These are phyloP conservation scores for Tetraodon nigroviridis DNA, from an alignment of 2,113 vertebrate species.

Conservation along the genomic window DNA sequence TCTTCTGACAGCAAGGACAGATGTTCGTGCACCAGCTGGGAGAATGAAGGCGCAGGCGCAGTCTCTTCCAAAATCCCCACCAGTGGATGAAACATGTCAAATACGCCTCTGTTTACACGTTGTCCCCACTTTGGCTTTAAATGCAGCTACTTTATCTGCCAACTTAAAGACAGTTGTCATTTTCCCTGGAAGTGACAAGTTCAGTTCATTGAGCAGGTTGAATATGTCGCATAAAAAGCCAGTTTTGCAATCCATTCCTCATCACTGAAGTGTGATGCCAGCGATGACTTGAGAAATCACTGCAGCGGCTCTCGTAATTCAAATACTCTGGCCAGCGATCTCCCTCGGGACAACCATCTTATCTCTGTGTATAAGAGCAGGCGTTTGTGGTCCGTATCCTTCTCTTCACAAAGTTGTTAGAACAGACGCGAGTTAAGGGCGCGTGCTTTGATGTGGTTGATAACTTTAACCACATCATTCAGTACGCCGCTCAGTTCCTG, in stretches of 20 bases:
- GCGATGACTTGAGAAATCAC: background rate
- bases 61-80: slow-evolving; percentile 6
- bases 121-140: slow-evolving; percentile 17
- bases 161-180: slow-evolving; percentile 25
- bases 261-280: background rate
- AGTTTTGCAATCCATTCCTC: background rate
- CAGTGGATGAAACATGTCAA: slow-evolving; percentile 23
- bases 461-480: slow-evolving; percentile 4
- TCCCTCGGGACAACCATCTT: background rate
- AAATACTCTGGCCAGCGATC: slow-evolving; percentile 2
- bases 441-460: background rate
- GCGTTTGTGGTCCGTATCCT: background rate
- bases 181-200: slow-evolving; percentile 20
- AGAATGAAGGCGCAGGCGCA: background rate
- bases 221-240: slow-evolving; percentile 15
- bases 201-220: slow-evolving; percentile 16
- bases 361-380: background rate
- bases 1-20: background rate
- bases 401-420: background rate
- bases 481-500: background rate
- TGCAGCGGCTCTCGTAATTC: background rate
- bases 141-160: slow-evolving; percentile 23
- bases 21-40: background rate
- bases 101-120: slow-evolving; percentile 4
- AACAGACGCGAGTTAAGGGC: background rate